Evolutionary conservation across 2,797 vertebrate genomes (phyloP), one percentile per base, ranked within the genome.

Genomic region (Iguana delicatissima): DNA sequence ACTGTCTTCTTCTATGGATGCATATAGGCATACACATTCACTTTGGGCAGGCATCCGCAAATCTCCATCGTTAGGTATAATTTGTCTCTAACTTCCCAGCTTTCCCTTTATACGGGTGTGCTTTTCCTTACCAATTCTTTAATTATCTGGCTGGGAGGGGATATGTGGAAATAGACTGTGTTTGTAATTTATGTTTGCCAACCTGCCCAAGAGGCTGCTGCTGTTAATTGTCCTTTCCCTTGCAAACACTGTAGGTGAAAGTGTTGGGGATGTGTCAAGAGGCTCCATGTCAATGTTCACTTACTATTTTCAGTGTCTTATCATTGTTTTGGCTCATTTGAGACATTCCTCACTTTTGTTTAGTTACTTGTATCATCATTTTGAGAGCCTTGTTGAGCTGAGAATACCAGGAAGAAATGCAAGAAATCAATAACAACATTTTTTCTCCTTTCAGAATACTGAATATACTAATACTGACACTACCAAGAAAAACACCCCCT

Each of bases 401-500:
- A 52, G 86, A 80, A 67, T 72, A 64, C 55, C 55, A 77, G 74
- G 24, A 32, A 84, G 38, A 87, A 87, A 64, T 76, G 13, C 32
- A 80, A 50, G 88, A 77, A 80, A 90, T 90, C 52, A 80, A 35
- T 50, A 79, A 55, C n/a, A 73, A n/a, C 7, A 80, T 32, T 82
- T 92, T 85, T 95, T 80, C 89, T 83, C 89, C 84, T 55, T 38
- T 67, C 91, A 91, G 95, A 87, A 94, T 80, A 82, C 86, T 89
- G 88, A 91, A 89, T 94, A 83, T 87, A 95, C 89, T 85, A 89
- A 72, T 24, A 93, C 90, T 95, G 77, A 52, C 89, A 93, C 93
- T 91, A 83, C 87, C 93, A 92, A 95, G 90, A 82, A 93, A 82
- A 89, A 32, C 88, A 32, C 50, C 77, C 85, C 89, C 90, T 92